A percentile compares a stretch with the other conserved stretches of the same genome.
Conservation (phyloP, 64 coral and sea anemone genomes). For the Anthopleura sola region DNA sequence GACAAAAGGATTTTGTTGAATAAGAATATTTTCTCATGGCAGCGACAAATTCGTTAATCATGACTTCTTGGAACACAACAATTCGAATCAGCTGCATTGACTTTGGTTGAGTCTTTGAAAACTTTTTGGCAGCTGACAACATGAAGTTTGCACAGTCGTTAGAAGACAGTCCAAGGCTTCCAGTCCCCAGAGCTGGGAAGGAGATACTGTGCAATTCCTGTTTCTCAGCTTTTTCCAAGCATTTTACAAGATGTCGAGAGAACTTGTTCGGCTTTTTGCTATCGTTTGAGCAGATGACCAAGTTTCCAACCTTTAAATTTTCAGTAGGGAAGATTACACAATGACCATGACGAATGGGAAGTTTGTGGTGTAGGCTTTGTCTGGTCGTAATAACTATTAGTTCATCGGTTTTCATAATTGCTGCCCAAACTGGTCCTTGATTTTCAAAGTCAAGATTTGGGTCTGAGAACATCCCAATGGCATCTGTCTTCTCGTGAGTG, state of each 20-base stretch:
- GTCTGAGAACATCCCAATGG: conserved; percentile 45
- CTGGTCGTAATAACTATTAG: too few relatives aligned
- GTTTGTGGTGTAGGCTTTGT: too few relatives aligned
- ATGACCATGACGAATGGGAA: too few relatives aligned
- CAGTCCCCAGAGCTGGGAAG: conserved; percentile 62
- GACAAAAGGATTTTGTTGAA: neutral
- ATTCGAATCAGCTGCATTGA: conserved; percentile 36
- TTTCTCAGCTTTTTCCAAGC: conserved; percentile 18
- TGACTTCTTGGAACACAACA: conserved; percentile 40
- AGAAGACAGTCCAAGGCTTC: conserved; percentile 28
- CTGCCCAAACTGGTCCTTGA: conserved; percentile 15
- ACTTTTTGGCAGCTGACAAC: conserved; percentile 36
- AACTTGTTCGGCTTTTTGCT: too few relatives aligned
- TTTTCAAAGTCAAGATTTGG: neutral
- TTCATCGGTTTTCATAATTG: conserved; percentile 30
- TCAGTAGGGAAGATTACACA: too few relatives aligned
- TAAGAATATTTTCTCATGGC: neutral
- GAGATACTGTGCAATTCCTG: conserved; percentile 24
- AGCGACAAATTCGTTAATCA: conserved; percentile 40
- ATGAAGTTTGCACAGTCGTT: conserved; percentile 39
- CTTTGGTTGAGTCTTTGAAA: conserved; percentile 17
- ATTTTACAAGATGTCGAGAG: neutral
- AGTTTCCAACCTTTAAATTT: too few relatives aligned
- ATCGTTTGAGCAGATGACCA: too few relatives aligned
- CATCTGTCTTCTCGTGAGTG: conserved; percentile 50